Base-by-base conservation (phyloP, 1,140 invertebrate genomes). In the Anastatus disparis region DNA sequence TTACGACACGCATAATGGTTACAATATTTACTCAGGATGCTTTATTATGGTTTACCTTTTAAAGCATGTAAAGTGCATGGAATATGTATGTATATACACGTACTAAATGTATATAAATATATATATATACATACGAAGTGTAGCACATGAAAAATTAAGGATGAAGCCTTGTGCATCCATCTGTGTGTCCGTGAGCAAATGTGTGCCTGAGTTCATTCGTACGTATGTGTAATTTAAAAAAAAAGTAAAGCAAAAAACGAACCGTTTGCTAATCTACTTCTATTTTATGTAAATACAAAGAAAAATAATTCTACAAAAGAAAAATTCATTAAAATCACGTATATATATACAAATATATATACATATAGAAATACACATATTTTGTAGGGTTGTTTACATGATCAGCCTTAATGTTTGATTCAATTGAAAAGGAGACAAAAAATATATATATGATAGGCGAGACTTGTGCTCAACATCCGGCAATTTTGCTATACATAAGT, bases 361-460 rank as follows among this genome's bases (percentile, higher is more conserved):
- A 72, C 65, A 81, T 80, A 84, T 84, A 85, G 78, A 85, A 83
- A 84, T 81, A 82, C 78, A 84, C 80, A 86, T 86, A 85, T 86
- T 86, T 86, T 85, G 84, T 86, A 85, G 84, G 83, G 82, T 85
- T 82, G 83, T 86, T 86, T 86, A 86, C 84, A 86, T 84, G 79
- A 84, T 82, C 84, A 86, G 84, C 84, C 84, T 85, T 85, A 86
- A 81, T 76, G 79, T 79, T 82, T 76, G 76, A 80, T 81, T 84
- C 71, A 80, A 81, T 73, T 79, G 75, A 74, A 65, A 71, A 76
- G 50, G n/a, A 40, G 75, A 65, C 27, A 70, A 40, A 58, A 70
- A 74, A 53, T 50, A 64, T 65, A 58, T 70, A 67, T 55, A 29
- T 6, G 4, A 64, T 58, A 66, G 13, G 17, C 44, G 52, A 76